phyloP scores from a whole-genome alignment of 2,888 invertebrate genomes.

The Leptogaster cylindrica region DNA sequence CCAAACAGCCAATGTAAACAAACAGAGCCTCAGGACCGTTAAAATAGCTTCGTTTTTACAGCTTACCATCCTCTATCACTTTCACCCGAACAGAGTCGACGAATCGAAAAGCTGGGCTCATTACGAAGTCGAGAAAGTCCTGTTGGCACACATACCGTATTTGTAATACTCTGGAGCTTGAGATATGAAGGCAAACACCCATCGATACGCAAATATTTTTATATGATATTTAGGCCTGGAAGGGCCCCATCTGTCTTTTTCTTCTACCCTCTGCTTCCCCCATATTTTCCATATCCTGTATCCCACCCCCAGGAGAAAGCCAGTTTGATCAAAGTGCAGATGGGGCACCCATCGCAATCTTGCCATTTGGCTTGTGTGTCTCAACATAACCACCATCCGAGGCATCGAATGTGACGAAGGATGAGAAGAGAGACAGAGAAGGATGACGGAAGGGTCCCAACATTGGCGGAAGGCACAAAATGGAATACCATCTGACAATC shows the following conservation, averaged over 20 bases:
- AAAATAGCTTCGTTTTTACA: background rate
- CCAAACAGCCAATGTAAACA: constrained; percentile 11
- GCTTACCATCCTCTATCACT: no score
- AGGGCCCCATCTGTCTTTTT: constrained; percentile 1
- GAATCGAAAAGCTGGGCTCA: background rate
- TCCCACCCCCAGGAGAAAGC: constrained; percentile 6
- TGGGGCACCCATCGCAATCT: constrained; percentile 9
- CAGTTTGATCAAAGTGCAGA: constrained; percentile 11
- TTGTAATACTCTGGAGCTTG: background rate
- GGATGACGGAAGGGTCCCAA: background rate
- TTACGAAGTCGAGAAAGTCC: background rate
- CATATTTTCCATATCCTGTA: background rate
- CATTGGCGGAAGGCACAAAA: constrained; percentile 11
- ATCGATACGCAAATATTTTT: constrained; percentile 38
- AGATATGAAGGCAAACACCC: constrained; percentile 37
- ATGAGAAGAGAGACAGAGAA: background rate
- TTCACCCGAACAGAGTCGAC: background rate
- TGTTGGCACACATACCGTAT: constrained; percentile 7
- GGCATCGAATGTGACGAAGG: no score
- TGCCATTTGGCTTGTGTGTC: background rate
- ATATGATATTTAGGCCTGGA: constrained; percentile 17
- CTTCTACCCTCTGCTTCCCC: no score
- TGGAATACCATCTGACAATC: constrained; percentile 3
- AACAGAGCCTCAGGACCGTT: background rate
- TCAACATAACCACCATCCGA: background rate